Percentiles rank a stretch among this genome's conserved stretches.
These are phyloP conservation scores for Pristionchus fissidentatus DNA, from an alignment of 2,888 invertebrate species.

Conservation along the genomic window DNA sequence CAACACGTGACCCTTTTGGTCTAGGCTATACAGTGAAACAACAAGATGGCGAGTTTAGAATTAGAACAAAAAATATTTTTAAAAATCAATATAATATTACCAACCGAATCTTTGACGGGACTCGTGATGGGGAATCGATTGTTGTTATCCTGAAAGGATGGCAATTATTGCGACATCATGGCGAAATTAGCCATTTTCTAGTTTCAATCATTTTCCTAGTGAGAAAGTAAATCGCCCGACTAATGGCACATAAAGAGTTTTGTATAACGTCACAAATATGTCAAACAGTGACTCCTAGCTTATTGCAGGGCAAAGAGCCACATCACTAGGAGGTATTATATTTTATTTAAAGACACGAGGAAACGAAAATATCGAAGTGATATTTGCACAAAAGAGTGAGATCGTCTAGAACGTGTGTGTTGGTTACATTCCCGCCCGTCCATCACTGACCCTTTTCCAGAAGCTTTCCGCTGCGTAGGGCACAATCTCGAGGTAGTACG, in stretches of 20 bases:
- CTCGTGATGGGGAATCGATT: slow-evolving; percentile 28
- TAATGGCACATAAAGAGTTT: too few species aligned
- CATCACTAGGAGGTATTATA: background rate
- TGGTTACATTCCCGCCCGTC: background rate
- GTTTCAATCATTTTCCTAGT: background rate
- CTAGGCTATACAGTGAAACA: too few species aligned
- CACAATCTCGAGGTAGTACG: slow-evolving; percentile 19
- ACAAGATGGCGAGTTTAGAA: too few species aligned
- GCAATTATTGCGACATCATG: background rate
- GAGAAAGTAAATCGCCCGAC: too few species aligned
- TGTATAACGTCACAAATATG: background rate
- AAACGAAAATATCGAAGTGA: too few species aligned
- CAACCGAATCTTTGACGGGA: slow-evolving; percentile 11
- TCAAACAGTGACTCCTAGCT: background rate
- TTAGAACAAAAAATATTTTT: too few species aligned
- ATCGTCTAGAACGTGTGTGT: background rate
- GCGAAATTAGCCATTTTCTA: background rate
- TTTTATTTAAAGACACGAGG: too few species aligned
- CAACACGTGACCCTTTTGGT: too few species aligned
- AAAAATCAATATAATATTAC: too few species aligned
- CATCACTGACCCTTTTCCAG: slow-evolving; percentile 32
- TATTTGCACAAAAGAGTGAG: too few species aligned
- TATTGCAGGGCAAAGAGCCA: too few species aligned
- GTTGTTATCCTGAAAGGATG: slow-evolving; percentile 23
- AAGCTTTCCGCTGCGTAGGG: slow-evolving; percentile 23